These are phyloP conservation scores for Enteromius paludinosus DNA, from an alignment of 2,797 vertebrate genomes.

Conservation along the genomic window DNA sequence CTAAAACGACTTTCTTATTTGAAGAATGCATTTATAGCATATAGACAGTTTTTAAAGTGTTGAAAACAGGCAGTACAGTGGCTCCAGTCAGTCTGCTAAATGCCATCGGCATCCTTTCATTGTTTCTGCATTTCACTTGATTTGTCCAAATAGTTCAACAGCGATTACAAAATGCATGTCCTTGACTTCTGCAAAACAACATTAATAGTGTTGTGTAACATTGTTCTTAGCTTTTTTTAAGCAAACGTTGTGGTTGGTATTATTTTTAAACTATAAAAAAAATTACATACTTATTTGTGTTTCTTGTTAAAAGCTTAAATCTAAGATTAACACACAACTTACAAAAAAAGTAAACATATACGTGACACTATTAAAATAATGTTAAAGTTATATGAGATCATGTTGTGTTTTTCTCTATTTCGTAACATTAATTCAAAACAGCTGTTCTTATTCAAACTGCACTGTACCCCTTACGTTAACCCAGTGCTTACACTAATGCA, in stretches of 20 bases:
- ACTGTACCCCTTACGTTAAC: conserved; percentile 65
- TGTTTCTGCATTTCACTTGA: conserved; percentile 69
- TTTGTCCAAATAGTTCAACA: conserved; percentile 55
- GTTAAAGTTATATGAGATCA: not conserved
- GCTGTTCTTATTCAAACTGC: conserved; percentile 65
- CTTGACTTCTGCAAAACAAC: conserved; percentile 28
- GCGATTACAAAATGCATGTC: conserved; percentile 44
- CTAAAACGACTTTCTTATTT: conserved; percentile 71
- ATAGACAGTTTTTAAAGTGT: conserved; percentile 71
- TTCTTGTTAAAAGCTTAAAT: not conserved
- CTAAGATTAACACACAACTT: not conserved
- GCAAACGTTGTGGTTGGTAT: not conserved
- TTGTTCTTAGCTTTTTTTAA: conserved; percentile 7
- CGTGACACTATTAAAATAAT: not conserved
- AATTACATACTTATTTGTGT: not conserved
- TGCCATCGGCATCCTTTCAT: conserved; percentile 73
- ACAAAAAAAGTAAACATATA: not conserved
- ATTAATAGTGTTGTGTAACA: conserved; percentile 35
- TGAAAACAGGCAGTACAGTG: conserved; percentile 67
- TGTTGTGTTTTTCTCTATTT: conserved; percentile 28
- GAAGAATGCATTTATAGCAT: conserved; percentile 68
- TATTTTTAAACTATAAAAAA: not conserved
- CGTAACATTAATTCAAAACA: conserved; percentile 56
- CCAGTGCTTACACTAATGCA: conserved; percentile 71
- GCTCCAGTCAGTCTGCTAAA: conserved; percentile 74